phyloP scores from a whole-genome alignment of 1,140 invertebrate genomes.

The Trinorchestia longiramus region DNA sequence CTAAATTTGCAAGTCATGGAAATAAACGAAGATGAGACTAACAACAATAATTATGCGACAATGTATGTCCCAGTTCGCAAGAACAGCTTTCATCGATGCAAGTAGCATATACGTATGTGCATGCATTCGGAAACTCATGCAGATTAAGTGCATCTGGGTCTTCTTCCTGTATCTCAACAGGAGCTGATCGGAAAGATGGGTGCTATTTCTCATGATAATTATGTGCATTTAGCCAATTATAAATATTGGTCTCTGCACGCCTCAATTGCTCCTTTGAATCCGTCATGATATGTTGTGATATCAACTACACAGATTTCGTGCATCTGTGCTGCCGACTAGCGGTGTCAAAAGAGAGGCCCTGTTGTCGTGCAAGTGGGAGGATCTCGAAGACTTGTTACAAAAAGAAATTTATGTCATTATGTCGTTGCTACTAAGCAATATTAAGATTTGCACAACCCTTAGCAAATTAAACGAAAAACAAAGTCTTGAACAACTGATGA shows the following conservation, averaged over 20 bases:
- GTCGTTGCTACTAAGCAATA: neutral
- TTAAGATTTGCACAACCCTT: too few relatives aligned
- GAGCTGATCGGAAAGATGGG: neutral
- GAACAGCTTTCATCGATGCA: neutral
- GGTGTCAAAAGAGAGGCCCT: neutral
- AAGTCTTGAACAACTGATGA: too few relatives aligned
- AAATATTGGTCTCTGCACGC: neutral
- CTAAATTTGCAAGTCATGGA: constrained; percentile 34
- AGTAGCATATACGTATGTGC: neutral
- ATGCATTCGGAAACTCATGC: neutral
- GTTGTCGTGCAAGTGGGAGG: neutral
- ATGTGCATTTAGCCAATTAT: too few relatives aligned
- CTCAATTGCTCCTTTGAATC: neutral
- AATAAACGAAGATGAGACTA: neutral
- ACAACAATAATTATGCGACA: neutral
- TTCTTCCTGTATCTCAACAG: neutral
- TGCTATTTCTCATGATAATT: too few relatives aligned
- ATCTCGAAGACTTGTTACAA: neutral
- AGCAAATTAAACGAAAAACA: too few relatives aligned
- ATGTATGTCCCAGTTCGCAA: neutral
- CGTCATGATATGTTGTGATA: neutral
- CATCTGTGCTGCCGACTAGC: neutral
- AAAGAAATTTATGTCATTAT: neutral
- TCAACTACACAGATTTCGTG: neutral
- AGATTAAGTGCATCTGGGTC: neutral